These are phyloP conservation scores for Eurypyga helias DNA, from an alignment of 2,113 vertebrate species.

Conservation along the genomic window DNA sequence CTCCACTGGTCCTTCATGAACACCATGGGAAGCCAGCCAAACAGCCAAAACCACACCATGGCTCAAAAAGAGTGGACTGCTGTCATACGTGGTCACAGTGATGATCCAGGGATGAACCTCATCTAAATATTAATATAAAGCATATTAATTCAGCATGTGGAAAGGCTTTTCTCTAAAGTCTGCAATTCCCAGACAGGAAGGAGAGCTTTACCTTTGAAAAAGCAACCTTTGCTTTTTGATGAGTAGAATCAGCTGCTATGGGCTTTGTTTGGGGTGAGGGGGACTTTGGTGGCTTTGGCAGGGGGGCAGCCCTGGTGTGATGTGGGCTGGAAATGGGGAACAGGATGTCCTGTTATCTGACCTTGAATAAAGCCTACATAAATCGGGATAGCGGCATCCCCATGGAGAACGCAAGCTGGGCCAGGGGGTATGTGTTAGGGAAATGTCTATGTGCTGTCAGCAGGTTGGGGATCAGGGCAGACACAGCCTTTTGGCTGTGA, in stretches of 20 bases:
- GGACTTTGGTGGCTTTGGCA: neutral
- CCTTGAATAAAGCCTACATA: neutral
- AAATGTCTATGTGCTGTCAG: neutral
- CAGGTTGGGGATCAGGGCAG: neutral
- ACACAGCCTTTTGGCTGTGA: neutral
- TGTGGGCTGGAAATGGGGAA: neutral
- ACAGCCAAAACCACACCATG: neutral
- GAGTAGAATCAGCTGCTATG: neutral
- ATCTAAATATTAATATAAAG: neutral
- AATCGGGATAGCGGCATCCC: neutral
- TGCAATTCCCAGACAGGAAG: neutral
- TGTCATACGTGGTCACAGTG: neutral
- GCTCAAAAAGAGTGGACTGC: neutral
- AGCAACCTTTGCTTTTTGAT: neutral
- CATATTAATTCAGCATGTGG: neutral
- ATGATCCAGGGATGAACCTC: neutral
- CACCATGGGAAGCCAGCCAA: neutral
- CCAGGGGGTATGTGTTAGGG: neutral
- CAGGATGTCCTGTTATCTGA: neutral
- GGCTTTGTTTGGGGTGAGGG: neutral
- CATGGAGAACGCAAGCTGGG: neutral
- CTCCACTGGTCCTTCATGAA: neutral
- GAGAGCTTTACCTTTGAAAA: neutral
- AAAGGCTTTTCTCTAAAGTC: constrained; percentile 7
- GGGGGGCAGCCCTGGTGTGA: neutral